Evolutionary conservation across 1,140 invertebrate species (phyloP).

Genomic region (Drosophila subobscura): DNA sequence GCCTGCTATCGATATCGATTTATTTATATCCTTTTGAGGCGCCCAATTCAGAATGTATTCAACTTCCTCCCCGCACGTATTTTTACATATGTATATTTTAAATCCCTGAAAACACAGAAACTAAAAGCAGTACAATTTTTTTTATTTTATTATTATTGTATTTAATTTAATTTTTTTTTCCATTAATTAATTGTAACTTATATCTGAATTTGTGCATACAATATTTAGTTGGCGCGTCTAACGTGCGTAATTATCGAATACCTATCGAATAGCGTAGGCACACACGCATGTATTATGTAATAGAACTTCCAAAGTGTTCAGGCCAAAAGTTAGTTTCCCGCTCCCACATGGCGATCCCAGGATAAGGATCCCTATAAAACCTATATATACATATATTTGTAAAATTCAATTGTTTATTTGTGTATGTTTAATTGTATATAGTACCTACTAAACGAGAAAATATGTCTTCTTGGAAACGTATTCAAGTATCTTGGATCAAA

Average conservation of each 20-base stretch:
- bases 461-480: constrained; percentile 17
- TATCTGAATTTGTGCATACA: not conserved
- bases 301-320: constrained; percentile 77
- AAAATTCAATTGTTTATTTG: constrained; percentile 16
- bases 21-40: constrained; percentile 2
- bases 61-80: constrained; percentile 21
- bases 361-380: constrained; percentile 1
- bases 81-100: constrained; percentile 26
- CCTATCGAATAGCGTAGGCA: constrained; percentile 18
- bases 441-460: constrained; percentile 24
- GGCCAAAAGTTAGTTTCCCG: constrained; percentile 68
- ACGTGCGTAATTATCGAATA: constrained; percentile 37
- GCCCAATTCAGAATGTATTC: constrained; percentile 41
- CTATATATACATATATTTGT: constrained; percentile 10
- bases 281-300: constrained; percentile 68
- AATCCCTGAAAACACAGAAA: constrained; percentile 61
- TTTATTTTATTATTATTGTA: constrained; percentile 36
- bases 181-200: constrained; percentile 46
- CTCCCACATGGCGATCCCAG: constrained; percentile 13
- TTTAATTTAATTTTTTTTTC: constrained; percentile 15
- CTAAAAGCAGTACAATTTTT: constrained; percentile 72
- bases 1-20: not conserved
- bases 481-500: constrained; percentile 10
- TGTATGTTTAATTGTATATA: constrained; percentile 53
- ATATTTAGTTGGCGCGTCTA: constrained; percentile 39